Conservation (phyloP, 2,888 invertebrate species). For the Amphipyra tragopoginis region DNA sequence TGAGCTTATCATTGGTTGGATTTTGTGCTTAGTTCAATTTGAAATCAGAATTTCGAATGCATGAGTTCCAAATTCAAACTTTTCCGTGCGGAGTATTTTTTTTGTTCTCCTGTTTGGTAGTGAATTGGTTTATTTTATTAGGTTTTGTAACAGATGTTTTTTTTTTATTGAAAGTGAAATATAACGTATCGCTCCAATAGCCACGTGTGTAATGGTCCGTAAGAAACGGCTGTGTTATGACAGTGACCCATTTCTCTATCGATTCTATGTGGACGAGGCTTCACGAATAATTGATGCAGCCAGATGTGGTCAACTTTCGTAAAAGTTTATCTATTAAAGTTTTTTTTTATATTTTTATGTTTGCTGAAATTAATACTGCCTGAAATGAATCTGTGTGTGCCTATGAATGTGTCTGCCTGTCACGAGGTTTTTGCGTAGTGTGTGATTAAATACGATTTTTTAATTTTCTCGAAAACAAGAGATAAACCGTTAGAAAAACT, state of each 20-base stretch:
- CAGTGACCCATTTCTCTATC: conserved; percentile 81
- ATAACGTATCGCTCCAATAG: conserved; percentile 19
- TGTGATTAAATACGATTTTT: too few species aligned
- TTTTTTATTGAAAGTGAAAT: conserved; percentile 16
- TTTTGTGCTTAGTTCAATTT: not conserved
- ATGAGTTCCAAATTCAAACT: too few species aligned
- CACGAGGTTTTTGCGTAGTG: too few species aligned
- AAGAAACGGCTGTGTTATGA: conserved; percentile 61
- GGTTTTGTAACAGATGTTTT: conserved; percentile 1
- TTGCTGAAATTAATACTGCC: not conserved
- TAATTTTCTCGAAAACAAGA: too few species aligned
- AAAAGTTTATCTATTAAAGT: not conserved
- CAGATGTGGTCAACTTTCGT: conserved; percentile 69
- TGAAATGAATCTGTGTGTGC: not conserved
- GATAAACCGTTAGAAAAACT: too few species aligned
- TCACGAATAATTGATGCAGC: conserved; percentile 80
- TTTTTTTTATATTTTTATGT: not conserved
- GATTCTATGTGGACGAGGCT: conserved; percentile 68
- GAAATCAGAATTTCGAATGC: not conserved
- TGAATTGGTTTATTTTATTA: not conserved
- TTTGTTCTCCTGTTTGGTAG: not conserved
- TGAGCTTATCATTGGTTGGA: conserved; percentile 6
- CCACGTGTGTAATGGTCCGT: conserved; percentile 52
- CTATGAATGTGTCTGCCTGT: too few species aligned
- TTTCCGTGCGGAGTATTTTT: too few species aligned